Base-by-base conservation (phyloP, 2,797 vertebrate species). In the Pangasius djambal region DNA sequence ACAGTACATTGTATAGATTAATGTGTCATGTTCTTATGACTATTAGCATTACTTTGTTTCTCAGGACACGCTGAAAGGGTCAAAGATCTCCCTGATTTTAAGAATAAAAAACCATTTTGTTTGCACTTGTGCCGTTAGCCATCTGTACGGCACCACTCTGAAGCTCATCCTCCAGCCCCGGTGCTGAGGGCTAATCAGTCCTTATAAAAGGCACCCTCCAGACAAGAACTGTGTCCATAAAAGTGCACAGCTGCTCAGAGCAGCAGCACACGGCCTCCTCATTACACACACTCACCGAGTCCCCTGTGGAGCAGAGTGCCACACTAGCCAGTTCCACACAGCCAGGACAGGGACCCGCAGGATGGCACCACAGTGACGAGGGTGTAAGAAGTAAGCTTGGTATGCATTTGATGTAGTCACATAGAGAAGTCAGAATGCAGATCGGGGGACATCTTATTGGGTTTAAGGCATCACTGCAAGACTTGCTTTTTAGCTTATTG, bases 251-350 rank as follows among this genome's bases (percentile, higher is more conserved):
- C 74, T 55, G 57, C 77, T 86, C 61, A 37, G 82, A 87, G 85
- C 87, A 83, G 86, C 77, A 87, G 34, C n/a, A 37, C 89, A 81
- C 25, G 65, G 65, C 65, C 83, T 87, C 81, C 88, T 88, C 81
- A 59, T 92, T 92, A 88, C 89, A 82, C 88, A 87, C 57, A 67
- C 89, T 86, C 86, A 55, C 85, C 0, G 61, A 44, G 50, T 44
- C 31, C 91, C 63, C 85, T 83, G 85, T 8, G 52, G 85, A 89
- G 85, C 86, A 52, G 69, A 78, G 44, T 72, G 31, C 22, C 78
- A 65, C 44, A 20, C 85, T 75, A 15, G 78, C 85, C 69, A 85
- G 28, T 34, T 79, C 12, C 88, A 65, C 75, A 74, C 67, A 81
- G 57, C 77, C 85, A 61, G 74, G 84, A 16, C 87, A 22, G 77